Base-by-base conservation (phyloP, 2,797 vertebrate species). In the Iguana delicatissima region DNA sequence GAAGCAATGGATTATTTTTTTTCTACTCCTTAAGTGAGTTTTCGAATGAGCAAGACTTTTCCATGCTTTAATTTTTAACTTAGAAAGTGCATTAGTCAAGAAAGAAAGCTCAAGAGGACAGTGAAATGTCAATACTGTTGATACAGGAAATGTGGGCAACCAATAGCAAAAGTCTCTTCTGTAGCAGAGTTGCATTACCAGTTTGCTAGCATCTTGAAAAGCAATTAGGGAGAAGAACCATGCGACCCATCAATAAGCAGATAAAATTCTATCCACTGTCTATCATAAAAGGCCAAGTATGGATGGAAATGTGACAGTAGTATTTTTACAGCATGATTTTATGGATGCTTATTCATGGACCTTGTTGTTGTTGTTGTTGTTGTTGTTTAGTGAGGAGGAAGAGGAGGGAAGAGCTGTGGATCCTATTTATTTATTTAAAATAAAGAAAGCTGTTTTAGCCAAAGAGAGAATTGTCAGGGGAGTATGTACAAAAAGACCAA, bases 71-170 rank as follows among this genome's bases (percentile, higher is more conserved):
- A 94, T 95, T 80, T 94, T 95, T 95, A 90, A 92, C 93, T 64
- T n/a, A 92, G 89, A 93, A 86, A 95, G 80, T 90, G 72, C 93
- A 93, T 96, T 95, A 95, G 89, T 91, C 77, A 93, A 92, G 93
- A 92, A 85, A 16, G 79, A 81, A 89, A 94, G 89, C 91, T 85
- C 29, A 3, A 20, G 35, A 77, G 42, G 87, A 69, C 79, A 83
- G 93, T 91, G 86, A 72, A 89, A 89, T 64, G 85, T 92, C 81
- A 35, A 89, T 80, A 88, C 87, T 92, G 91, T 92, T 94, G 92
- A 96, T 90, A 90, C 81, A 92, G 88, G 85, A 89, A 93, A 91
- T 95, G 94, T 96, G 77, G 89, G 22, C 69, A 85, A 92, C 94
- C 95, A 92, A 93, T 94, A 94, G 42, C 74, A 85, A 91, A 92